Percentiles rank a stretch among this genome's conserved stretches.
phyloP scores from a whole-genome alignment of 2,113 vertebrate genomes.

The Micromys minutus region DNA sequence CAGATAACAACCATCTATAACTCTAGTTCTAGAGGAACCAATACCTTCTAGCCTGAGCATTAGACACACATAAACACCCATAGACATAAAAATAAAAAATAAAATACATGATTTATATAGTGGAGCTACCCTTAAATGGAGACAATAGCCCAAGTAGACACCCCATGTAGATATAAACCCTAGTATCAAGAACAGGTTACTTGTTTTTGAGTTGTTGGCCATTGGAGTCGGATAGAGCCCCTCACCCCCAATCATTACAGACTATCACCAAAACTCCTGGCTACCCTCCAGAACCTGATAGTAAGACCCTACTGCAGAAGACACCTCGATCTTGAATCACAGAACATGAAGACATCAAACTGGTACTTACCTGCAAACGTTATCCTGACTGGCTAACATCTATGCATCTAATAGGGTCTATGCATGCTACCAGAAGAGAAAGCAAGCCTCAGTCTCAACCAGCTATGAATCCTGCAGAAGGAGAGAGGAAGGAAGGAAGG shows the following conservation, averaged over 20 bases:
- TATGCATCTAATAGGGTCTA: neutral
- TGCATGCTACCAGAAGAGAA: neutral
- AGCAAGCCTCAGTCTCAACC: neutral
- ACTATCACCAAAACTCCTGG: neutral
- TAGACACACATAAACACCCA: neutral
- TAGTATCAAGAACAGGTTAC: neutral
- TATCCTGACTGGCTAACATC: neutral
- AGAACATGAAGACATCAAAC: neutral
- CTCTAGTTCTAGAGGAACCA: neutral
- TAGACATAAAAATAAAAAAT: neutral
- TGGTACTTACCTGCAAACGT: neutral
- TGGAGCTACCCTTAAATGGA: neutral
- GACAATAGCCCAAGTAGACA: neutral
- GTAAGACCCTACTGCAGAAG: neutral
- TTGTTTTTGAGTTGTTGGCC: neutral
- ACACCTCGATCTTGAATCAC: neutral
- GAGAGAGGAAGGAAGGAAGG: no score
- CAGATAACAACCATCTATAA: neutral
- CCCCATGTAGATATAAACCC: neutral
- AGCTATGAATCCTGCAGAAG: neutral
- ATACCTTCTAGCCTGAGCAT: neutral
- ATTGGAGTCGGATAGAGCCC: neutral
- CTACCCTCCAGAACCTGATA: neutral
- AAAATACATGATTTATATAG: no score
- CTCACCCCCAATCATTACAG: neutral